Evolutionary conservation across 2,113 vertebrate genomes (phyloP).

Genomic region (Oreotrochilus melanogaster): DNA sequence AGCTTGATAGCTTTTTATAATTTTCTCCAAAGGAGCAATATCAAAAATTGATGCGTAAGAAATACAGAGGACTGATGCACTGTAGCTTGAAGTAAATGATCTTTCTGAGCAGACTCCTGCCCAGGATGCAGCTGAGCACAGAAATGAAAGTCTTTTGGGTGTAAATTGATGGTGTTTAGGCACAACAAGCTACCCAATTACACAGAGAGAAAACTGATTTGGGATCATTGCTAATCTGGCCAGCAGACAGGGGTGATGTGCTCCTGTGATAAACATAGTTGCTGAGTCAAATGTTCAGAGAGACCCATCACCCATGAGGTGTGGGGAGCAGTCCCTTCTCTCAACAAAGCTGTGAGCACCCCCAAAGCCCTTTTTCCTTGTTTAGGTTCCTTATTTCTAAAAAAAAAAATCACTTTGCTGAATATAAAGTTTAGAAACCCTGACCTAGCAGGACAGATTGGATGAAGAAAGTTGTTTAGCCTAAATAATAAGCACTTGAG

Average conservation of each 20-base stretch:
- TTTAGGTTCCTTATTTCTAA: not conserved
- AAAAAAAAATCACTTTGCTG: not conserved
- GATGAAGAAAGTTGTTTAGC: not conserved
- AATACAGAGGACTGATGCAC: not conserved
- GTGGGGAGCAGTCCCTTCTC: not conserved
- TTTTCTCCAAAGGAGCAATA: conserved; percentile 2
- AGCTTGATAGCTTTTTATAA: conserved; percentile 3
- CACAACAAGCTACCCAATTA: not conserved
- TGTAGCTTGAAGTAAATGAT: not conserved
- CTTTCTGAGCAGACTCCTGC: not conserved
- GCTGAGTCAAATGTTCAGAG: not conserved
- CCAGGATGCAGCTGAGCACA: not conserved
- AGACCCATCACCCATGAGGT: not conserved
- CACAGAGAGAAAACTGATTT: not conserved
- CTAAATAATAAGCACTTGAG: not conserved
- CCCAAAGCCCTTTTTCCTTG: not conserved
- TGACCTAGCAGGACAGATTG: not conserved
- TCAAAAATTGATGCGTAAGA: not conserved
- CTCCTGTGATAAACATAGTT: not conserved
- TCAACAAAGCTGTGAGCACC: not conserved
- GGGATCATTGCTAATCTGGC: not conserved
- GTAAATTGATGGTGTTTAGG: not conserved
- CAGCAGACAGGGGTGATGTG: not conserved
- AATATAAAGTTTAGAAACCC: not conserved
- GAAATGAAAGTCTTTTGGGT: not conserved